Conservation (phyloP, 1,140 invertebrate genomes). For the Bombus fervidus region DNA sequence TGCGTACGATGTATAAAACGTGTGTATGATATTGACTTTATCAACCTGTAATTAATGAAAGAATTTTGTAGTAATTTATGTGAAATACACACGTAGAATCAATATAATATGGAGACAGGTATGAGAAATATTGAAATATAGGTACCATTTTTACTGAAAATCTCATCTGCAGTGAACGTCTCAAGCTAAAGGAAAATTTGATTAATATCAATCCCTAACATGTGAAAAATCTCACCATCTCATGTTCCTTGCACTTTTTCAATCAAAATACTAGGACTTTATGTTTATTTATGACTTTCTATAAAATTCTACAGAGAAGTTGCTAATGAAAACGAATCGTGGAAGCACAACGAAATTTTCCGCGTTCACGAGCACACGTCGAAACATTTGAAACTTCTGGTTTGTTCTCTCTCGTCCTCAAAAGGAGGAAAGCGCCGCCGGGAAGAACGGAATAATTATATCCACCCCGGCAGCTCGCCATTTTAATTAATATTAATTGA, state of each 20-base stretch:
- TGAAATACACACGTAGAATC: too few relatives aligned
- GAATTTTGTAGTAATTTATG: too few relatives aligned
- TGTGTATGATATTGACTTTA: not conserved
- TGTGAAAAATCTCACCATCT: too few relatives aligned
- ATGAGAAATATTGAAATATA: too few relatives aligned
- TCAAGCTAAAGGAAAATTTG: too few relatives aligned
- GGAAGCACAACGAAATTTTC: not conserved
- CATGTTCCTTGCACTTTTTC: not conserved
- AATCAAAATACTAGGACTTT: not conserved
- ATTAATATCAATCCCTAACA: too few relatives aligned
- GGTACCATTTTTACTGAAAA: too few relatives aligned
- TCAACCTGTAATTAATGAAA: too few relatives aligned
- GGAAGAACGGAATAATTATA: constrained; percentile 59
- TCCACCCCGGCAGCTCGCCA: constrained; percentile 41
- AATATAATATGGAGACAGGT: too few relatives aligned
- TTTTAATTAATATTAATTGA: constrained; percentile 79
- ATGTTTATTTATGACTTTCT: too few relatives aligned
- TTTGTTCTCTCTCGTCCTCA: not conserved
- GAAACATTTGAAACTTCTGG: not conserved
- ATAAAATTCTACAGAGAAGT: not conserved
- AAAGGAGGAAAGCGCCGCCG: not conserved
- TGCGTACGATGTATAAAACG: not conserved
- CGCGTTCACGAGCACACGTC: not conserved
- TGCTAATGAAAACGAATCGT: not conserved
- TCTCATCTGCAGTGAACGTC: too few relatives aligned